These are phyloP conservation scores for Ailuropoda melanoleuca DNA, from an alignment of 2,113 vertebrate species.

Conservation along the genomic window DNA sequence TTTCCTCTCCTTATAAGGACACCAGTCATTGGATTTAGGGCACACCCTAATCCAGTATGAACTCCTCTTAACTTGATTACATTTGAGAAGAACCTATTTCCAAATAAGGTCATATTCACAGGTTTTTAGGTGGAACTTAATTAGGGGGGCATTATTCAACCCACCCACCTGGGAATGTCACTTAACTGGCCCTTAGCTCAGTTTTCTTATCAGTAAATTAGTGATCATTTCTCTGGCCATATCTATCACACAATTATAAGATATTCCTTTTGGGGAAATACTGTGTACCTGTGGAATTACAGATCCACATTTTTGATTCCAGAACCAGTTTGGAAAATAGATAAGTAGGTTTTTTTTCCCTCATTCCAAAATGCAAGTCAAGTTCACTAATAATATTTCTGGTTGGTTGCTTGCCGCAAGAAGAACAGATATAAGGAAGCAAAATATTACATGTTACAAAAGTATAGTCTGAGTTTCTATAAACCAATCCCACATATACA, in stretches of 20 bases:
- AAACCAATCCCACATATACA: neutral
- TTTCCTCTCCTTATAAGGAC: neutral
- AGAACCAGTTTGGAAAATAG: neutral
- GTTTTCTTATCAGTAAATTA: slow-evolving; percentile 32
- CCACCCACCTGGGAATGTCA: neutral
- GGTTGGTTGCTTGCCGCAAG: neutral
- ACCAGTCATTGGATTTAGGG: neutral
- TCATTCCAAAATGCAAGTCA: slow-evolving; percentile 32
- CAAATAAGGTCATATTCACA: neutral
- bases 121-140: neutral
- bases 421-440: neutral
- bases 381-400: slow-evolving; percentile 20
- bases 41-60: neutral
- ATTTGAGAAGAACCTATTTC: neutral
- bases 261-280: neutral
- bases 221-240: neutral
- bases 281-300: neutral
- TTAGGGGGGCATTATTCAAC: neutral
- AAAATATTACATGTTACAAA: slow-evolving; percentile 32
- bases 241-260: neutral
- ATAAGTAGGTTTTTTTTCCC: neutral
- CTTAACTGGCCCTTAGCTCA: neutral
- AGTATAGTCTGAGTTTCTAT: neutral
- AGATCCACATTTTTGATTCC: neutral
- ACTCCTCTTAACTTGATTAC: slow-evolving; percentile 29